A percentile compares a stretch with the other conserved stretches of the same genome.
These are phyloP conservation scores for Columba guinea DNA, from an alignment of 2,797 vertebrate species.

Conservation along the genomic window DNA sequence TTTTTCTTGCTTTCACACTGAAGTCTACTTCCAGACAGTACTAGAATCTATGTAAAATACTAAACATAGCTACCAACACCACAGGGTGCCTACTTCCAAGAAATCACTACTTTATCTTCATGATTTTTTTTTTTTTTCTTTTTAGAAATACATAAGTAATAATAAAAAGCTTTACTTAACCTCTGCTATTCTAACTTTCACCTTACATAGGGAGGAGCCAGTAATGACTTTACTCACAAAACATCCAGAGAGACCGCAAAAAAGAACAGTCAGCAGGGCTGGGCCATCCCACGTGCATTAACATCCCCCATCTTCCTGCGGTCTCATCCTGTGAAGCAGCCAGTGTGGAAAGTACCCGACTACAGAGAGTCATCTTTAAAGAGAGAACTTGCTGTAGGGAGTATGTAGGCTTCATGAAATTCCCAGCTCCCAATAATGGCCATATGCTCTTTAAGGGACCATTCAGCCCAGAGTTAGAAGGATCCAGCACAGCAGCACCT, in stretches of 20 bases:
- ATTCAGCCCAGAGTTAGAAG: background rate
- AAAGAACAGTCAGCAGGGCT: background rate
- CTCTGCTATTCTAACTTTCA: background rate
- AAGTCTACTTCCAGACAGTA: background rate
- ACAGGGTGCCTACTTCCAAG: background rate
- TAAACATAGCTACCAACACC: background rate
- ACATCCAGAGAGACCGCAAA: background rate
- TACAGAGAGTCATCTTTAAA: background rate
- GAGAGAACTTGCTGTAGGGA: background rate
- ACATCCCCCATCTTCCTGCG: background rate
- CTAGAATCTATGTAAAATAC: background rate
- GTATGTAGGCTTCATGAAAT: background rate
- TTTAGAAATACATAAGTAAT: background rate
- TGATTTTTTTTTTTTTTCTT: background rate
- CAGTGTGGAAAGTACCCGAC: background rate
- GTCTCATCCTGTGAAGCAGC: background rate
- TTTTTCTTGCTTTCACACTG: background rate
- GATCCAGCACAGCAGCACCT: background rate
- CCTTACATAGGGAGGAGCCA: background rate
- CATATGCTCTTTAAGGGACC: background rate
- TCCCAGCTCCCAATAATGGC: background rate
- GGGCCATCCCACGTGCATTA: background rate
- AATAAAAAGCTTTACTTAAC: background rate
- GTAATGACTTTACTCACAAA: background rate
- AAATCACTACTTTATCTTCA: background rate